Evolutionary conservation across 1,140 invertebrate genomes (phyloP).

Genomic region (Periplaneta americana): DNA sequence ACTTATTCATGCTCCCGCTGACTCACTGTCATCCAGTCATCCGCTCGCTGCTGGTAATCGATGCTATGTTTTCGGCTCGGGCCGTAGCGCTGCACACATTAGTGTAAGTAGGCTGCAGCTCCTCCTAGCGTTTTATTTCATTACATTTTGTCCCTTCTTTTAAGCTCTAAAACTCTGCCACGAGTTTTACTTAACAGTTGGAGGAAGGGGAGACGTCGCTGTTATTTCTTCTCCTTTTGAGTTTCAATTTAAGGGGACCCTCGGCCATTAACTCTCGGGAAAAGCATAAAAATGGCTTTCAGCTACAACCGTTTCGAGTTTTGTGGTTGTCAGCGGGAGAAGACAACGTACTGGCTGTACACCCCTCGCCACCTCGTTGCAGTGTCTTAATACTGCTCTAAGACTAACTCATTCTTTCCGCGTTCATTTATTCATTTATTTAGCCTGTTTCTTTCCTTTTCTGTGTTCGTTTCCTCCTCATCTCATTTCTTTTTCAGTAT

Average conservation of each 20-base stretch:
- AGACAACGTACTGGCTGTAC: too few relatives aligned
- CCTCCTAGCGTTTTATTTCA: neutral
- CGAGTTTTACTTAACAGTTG: constrained; percentile 10
- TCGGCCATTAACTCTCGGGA: neutral
- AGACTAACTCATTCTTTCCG: too few relatives aligned
- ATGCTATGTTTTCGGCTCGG: neutral
- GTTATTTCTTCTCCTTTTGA: constrained; percentile 1
- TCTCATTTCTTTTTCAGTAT: too few relatives aligned
- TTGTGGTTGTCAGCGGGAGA: too few relatives aligned
- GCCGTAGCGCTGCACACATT: neutral
- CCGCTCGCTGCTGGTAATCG: neutral
- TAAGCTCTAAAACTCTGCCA: constrained; percentile 3
- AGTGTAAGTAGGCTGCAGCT: neutral
- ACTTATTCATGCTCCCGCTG: too few relatives aligned
- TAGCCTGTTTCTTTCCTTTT: too few relatives aligned
- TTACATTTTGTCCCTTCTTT: constrained; percentile 5
- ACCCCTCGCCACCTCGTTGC: too few relatives aligned
- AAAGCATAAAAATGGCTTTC: neutral
- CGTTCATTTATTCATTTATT: too few relatives aligned
- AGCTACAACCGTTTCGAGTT: neutral
- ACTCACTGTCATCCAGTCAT: too few relatives aligned
- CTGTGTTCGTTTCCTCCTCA: too few relatives aligned
- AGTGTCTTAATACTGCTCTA: too few relatives aligned
- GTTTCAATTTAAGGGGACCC: neutral
- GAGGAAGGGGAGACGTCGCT: neutral